phyloP scores from a whole-genome alignment of 2,888 invertebrate species.

The Patella ulyssiponensis region DNA sequence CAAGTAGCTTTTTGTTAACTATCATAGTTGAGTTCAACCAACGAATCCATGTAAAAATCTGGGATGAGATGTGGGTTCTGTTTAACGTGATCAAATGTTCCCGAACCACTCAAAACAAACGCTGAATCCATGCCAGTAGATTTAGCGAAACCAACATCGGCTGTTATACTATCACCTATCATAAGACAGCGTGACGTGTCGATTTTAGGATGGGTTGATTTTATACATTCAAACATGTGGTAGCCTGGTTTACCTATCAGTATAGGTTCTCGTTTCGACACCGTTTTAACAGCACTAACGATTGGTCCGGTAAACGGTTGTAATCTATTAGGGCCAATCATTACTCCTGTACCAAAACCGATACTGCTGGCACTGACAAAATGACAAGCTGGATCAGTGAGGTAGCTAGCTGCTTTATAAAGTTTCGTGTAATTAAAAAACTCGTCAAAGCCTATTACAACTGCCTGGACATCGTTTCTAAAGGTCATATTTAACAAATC shows the following conservation, averaged over 20 bases:
- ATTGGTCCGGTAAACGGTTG: constrained; percentile 59
- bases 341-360: constrained; percentile 45
- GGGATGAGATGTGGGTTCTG: constrained; percentile 36
- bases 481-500: constrained; percentile 48
- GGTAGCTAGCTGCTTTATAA: constrained; percentile 90
- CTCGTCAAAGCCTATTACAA: constrained; percentile 94
- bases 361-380: constrained; percentile 88
- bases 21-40: constrained; percentile 28
- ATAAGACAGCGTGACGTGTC: constrained; percentile 48
- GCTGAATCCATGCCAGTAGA: constrained; percentile 56
- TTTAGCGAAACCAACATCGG: constrained; percentile 59
- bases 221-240: constrained; percentile 52
- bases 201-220: constrained; percentile 42
- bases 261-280: constrained; percentile 45
- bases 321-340: constrained; percentile 34
- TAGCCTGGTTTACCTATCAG: constrained; percentile 59
- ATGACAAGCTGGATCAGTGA: constrained; percentile 83
- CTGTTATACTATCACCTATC: constrained; percentile 57
- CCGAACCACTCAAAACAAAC: constrained; percentile 54
- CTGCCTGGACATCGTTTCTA: constrained; percentile 81
- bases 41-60: constrained; percentile 44
- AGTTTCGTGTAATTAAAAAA: constrained; percentile 93
- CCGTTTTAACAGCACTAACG: constrained; percentile 48
- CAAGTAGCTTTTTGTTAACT: not conserved
- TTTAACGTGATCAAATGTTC: constrained; percentile 34